Base-by-base conservation (phyloP, 1,140 invertebrate species). In the Nasonia giraulti region DNA sequence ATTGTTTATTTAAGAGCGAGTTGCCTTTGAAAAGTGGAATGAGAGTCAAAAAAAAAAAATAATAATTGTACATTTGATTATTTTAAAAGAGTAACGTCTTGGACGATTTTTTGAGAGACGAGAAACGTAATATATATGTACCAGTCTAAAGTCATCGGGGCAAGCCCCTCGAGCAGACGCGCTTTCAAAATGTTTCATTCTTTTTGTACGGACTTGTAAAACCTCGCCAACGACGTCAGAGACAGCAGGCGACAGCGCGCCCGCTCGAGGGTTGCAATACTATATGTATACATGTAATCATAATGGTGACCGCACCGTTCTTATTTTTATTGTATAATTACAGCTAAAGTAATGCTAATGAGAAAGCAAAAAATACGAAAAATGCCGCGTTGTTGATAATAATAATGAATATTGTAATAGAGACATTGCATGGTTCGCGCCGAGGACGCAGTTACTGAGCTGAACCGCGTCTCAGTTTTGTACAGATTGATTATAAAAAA, bases 11-110 rank as follows among this genome's bases (percentile, higher is more conserved):
- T 88, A 88, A 88, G 84, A 84, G 83, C 85, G 83, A 87, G 75
- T 87, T 88, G 88, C 88, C 86, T 89, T 88, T 84, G 47, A 83
- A 80, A 68, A 50, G 40, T 78, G 76, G 27, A 78, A 83, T 8
- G 23, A 31, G 27, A 74, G 50, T 66, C 14, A 78, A 80, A 75
- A 69, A 50, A 77, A 8, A 6, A 37, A 47, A 86, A 86, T 1
- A 27, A 27, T 27, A 87, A 86, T 88, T 88, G 88, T 90, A 88
- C 80, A 90, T 88, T 88, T 87, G 77, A 86, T 90, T 88, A 87
- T 83, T 83, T 82, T 71, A 74, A 40, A 84, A n/a, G 27, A 71
- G 31, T 71, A 33, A 27, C 17, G 23, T 69, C 27, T 71, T 71
- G 31, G 31, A 71, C 23, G 27, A 71, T 12, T 71, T 33, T 71